phyloP scores from a whole-genome alignment of 2,888 invertebrate genomes.

The Idaea aversata region DNA sequence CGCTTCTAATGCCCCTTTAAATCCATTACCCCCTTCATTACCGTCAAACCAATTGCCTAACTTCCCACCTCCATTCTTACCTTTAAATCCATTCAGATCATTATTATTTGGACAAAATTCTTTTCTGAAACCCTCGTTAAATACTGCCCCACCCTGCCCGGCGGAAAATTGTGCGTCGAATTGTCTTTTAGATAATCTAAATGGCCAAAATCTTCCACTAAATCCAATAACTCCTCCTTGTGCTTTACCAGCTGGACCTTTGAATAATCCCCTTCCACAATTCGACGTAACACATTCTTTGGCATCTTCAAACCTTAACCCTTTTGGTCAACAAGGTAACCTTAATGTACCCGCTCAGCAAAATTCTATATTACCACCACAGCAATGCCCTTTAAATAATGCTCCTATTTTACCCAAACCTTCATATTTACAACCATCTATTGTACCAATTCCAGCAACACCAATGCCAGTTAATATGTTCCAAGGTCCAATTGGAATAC shows the following conservation, averaged over 20 bases:
- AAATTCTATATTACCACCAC: background rate
- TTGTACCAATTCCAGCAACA: background rate
- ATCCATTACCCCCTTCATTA: background rate
- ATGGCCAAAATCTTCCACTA: background rate
- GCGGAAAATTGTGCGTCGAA: background rate
- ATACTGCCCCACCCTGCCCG: background rate
- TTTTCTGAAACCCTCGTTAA: background rate
- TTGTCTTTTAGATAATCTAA: background rate
- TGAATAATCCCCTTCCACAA: background rate
- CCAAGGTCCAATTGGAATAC: background rate
- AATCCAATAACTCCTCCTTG: background rate
- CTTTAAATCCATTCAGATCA: background rate
- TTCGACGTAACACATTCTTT: background rate
- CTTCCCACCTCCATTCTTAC: slow-evolving; percentile 1
- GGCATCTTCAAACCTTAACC: background rate
- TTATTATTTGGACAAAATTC: background rate
- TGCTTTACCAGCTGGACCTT: background rate
- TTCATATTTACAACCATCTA: background rate
- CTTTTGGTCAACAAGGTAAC: background rate
- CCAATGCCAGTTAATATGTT: background rate
- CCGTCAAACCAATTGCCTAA: background rate
- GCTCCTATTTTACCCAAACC: background rate
- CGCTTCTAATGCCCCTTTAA: background rate
- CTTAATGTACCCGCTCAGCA: background rate
- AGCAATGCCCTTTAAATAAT: background rate